Evolutionary conservation across 2,888 invertebrate genomes (phyloP), one percentile per base, ranked within the genome.

Genomic region (Apodemia mormo): DNA sequence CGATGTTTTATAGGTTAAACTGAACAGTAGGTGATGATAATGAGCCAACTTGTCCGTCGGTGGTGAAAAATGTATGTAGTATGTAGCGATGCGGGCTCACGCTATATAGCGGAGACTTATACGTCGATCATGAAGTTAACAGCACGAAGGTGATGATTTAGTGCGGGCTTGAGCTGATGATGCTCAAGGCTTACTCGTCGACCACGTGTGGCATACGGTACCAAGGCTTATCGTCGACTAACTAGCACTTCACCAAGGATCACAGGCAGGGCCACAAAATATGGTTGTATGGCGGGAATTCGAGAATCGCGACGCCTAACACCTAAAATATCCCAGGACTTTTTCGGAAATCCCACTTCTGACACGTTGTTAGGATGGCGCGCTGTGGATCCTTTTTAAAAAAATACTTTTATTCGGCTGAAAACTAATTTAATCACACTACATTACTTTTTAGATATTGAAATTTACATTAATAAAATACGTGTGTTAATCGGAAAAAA

Each of bases 151-250:
- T 29, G 9, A 10, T 56, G 56, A 56, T 56, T 29, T 29, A 9
- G 29, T 29, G 56, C 56, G 56, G 56, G 56, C 56, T 56, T 56
- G 56, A 56, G 56, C 56, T 56, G 56, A 29, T 56, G 56, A 56
- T 29, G 56, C 56, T 29, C 56, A 29, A 56, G 56, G 29, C 29
- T 56, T 56, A 56, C 56, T 29, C 56, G 56, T 56, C 56, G 56
- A 56, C 29, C 4, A 29, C 56, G 4, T 29, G 14, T 56, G 56
- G 56, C 56, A 56, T 56, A 56, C 9, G 56, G 56, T 56, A 22
- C 54, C 54, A 54, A 54, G 54, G 29, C 56, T 56, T 56, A 56
- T 9, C 56, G 56, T 56, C 56, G 56, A 4, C 56, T 10, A 54
- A 56, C 56, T 56, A 56, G 56, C 56, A 29, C 56, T 8, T 56